These are phyloP conservation scores for Zhuqinia jingwanae DNA, from an alignment of 2,888 invertebrate species.

Conservation along the genomic window DNA sequence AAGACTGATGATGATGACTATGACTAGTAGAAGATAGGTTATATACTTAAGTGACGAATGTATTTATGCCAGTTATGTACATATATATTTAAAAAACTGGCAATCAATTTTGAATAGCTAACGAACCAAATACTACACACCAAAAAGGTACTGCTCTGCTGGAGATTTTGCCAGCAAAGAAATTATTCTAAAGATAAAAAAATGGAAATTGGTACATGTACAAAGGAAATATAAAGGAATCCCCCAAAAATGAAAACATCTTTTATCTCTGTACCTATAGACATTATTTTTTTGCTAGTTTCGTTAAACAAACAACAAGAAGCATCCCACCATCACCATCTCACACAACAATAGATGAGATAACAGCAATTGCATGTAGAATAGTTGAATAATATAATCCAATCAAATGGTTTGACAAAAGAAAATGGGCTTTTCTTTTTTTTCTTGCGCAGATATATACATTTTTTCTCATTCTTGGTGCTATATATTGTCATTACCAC, in stretches of 20 bases:
- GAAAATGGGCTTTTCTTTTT: constrained; percentile 25
- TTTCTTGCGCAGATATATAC: constrained; percentile 4
- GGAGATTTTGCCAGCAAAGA: too few species aligned
- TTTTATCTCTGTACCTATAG: too few species aligned
- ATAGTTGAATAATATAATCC: constrained; percentile 8
- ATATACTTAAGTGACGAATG: too few species aligned
- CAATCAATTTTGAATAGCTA: background rate
- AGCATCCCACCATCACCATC: too few species aligned
- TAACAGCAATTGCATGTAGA: background rate
- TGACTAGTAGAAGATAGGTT: too few species aligned
- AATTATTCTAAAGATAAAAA: background rate
- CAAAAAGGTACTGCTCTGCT: background rate
- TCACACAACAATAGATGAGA: background rate
- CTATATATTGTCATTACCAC: constrained; percentile 7
- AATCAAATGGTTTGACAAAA: constrained; percentile 32
- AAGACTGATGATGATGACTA: background rate
- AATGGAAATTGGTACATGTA: background rate
- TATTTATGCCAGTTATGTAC: background rate
- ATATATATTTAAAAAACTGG: background rate
- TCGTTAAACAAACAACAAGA: too few species aligned
- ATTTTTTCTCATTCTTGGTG: too few species aligned
- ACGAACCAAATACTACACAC: background rate
- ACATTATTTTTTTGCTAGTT: too few species aligned
- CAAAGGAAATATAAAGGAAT: too few species aligned
- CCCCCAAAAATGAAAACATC: too few species aligned